Evolutionary conservation across 2,797 vertebrate species (phyloP).

Genomic region (Merluccius polli): DNA sequence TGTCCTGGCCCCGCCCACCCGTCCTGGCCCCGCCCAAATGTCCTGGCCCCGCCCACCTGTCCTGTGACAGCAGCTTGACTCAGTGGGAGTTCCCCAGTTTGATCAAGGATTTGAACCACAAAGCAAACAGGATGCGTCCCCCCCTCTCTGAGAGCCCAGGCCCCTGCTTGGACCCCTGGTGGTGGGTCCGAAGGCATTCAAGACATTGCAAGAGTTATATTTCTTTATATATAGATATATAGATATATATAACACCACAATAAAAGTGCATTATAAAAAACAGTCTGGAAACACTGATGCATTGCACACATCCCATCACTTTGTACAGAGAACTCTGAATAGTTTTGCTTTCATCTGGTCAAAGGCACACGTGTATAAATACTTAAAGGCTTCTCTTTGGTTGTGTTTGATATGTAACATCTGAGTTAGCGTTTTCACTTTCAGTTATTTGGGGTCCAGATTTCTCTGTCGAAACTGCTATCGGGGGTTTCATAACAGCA

Average conservation of each 20-base stretch:
- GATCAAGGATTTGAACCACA: conserved; percentile 58
- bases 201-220: not conserved
- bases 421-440: not conserved
- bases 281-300: not conserved
- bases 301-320: not conserved
- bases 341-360: conserved; percentile 14
- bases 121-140: conserved; percentile 66
- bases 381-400: not conserved
- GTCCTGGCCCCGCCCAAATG: too few relatives aligned
- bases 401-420: not conserved
- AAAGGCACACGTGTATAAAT: conserved; percentile 6
- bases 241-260: not conserved
- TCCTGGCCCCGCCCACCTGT: conserved; percentile 55
- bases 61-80: conserved; percentile 68
- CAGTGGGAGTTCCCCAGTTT: conserved; percentile 65
- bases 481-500: not conserved
- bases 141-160: not conserved
- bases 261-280: not conserved
- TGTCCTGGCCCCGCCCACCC: conserved; percentile 56
- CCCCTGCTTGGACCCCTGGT: not conserved
- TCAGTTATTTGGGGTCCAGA: not conserved
- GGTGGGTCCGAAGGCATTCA: not conserved
- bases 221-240: not conserved
- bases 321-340: conserved; percentile 21
- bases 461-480: not conserved